Base-by-base conservation (phyloP, 2,113 vertebrate genomes). In the Notarius lentiginosus region DNA sequence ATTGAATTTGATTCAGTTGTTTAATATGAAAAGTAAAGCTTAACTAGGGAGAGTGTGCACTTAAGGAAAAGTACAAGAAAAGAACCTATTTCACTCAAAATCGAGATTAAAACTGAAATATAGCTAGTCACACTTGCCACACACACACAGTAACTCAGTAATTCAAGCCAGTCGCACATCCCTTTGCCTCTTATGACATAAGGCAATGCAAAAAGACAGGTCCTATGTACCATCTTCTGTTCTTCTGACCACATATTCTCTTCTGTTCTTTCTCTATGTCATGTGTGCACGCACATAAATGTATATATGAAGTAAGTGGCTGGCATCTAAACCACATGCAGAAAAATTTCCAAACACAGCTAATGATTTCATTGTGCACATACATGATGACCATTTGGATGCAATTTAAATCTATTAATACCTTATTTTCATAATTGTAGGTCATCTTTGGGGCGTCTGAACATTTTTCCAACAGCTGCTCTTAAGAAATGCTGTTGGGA, bases 401-500 rank as follows among this genome's bases (percentile, higher is more conserved):
- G 95, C 93, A 95, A 95, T 95, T 95, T 94, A 81, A 91, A 93
- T 90, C 92, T 93, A 94, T 95, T 94, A 95, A 95, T 95, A 93
- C 92, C 94, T 94, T 82, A 93, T 94, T 94, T 94, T 94, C 89
- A 94, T 93, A 95, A 94, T 93, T 93, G 92, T 91, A 88, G 91
- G 93, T 95, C 93, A 95, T 94, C 92, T 91, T 89, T 85, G 83
- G 93, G 94, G 92, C 93, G 92, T 93, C 91, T 92, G 92, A 90
- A 93, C 92, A 93, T 93, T 93, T 92, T 88, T 83, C 83, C 89
- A 90, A 90, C 93, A 94, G 94, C 92, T 95, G 93, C 91, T 90
- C 82, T 86, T 87, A 73, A 86, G 82, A 92, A 81, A 91, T 91
- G 88, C 89, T 83, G 79, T 65, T 85, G 82, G 90, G 87, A 91